These are phyloP conservation scores for Myocastor coypus DNA, from an alignment of 2,113 vertebrate species.

Conservation along the genomic window DNA sequence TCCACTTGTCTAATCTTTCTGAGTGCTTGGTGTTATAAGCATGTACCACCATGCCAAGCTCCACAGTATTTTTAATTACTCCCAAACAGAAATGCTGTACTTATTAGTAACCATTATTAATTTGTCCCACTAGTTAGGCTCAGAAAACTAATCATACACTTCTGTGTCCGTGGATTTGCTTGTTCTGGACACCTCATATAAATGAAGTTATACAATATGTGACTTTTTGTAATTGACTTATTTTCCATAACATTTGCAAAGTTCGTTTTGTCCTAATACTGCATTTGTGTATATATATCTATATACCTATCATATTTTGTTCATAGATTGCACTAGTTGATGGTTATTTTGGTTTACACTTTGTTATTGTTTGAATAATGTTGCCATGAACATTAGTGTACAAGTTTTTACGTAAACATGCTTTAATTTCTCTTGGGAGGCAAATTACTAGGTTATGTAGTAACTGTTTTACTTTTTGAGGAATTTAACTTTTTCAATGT, in stretches of 20 bases:
- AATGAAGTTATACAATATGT: neutral
- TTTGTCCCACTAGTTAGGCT: neutral
- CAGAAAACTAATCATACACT: neutral
- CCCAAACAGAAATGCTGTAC: neutral
- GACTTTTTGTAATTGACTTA: neutral
- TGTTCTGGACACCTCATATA: neutral
- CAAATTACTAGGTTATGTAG: neutral
- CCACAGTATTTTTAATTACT: constrained; percentile 8
- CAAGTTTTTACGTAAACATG: constrained; percentile 11
- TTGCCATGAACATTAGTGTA: constrained; percentile 1
- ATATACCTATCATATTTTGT: neutral
- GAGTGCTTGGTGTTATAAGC: neutral
- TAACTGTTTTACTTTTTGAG: constrained; percentile 28
- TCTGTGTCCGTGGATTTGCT: constrained; percentile 8
- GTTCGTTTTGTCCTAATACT: neutral
- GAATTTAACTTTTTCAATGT: constrained; percentile 16
- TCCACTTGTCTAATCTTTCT: neutral
- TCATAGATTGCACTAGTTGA: neutral
- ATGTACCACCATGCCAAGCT: neutral
- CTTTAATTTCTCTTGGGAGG: constrained; percentile 49
- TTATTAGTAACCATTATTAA: neutral
- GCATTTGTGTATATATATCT: neutral
- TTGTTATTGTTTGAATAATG: constrained; percentile 51
- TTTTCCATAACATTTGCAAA: constrained; percentile 29
- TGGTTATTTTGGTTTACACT: neutral